These are phyloP conservation scores for Helicoverpa zea DNA, from an alignment of 1,140 invertebrate species.

Conservation along the genomic window DNA sequence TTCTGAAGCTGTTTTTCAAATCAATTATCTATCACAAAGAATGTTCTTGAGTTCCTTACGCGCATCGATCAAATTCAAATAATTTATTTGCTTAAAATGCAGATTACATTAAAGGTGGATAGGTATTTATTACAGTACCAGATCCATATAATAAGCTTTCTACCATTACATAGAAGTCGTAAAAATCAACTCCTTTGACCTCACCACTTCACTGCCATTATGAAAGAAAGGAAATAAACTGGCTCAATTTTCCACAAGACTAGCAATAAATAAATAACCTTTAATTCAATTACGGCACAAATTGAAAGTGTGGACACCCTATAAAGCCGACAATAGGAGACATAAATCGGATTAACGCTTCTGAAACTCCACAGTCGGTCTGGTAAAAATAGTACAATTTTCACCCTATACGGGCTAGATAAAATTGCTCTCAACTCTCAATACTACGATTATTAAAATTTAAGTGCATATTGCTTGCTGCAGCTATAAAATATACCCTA, in stretches of 20 bases:
- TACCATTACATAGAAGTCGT: not conserved
- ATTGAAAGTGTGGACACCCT: slow-evolving; percentile 39
- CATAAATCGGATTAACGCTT: slow-evolving; percentile 55
- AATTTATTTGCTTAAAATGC: no score
- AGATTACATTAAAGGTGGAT: no score
- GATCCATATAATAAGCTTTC: not conserved
- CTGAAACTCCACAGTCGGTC: slow-evolving; percentile 43
- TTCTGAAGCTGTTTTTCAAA: no score
- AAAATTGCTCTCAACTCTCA: not conserved
- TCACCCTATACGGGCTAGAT: slow-evolving; percentile 4
- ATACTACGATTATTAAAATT: not conserved
- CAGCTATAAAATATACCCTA: not conserved
- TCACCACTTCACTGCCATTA: not conserved
- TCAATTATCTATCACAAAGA: no score
- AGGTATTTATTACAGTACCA: no score
- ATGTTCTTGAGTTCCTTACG: no score
- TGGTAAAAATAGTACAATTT: slow-evolving; percentile 9
- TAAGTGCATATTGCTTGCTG: slow-evolving; percentile 9
- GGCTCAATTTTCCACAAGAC: not conserved
- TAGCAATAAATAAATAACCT: not conserved
- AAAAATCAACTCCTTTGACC: not conserved
- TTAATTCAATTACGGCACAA: slow-evolving; percentile 2
- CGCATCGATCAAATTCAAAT: no score
- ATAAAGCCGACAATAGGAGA: slow-evolving; percentile 48
- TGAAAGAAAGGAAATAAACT: not conserved